Evolutionary conservation across 2,888 invertebrate genomes (phyloP).

Genomic region (Encarsia formosa): DNA sequence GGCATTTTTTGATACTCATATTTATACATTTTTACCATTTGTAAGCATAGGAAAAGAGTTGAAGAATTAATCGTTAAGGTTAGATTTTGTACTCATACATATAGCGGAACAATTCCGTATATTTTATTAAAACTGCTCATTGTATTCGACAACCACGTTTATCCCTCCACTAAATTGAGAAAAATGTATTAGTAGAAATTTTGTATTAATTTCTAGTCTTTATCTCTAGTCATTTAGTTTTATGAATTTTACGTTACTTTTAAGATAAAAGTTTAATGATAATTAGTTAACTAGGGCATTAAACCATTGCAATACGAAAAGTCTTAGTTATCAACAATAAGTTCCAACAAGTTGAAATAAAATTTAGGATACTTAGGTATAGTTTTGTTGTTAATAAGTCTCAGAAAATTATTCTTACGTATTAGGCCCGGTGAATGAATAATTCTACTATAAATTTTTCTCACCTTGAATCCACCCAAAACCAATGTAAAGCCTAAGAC

Average conservation of each 20-base stretch:
- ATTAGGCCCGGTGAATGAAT: no score
- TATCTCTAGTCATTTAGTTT: no score
- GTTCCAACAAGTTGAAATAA: no score
- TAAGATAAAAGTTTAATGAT: no score
- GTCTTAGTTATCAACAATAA: no score
- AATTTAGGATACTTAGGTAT: no score
- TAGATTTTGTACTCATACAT: conserved; percentile 22
- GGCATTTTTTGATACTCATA: conserved; percentile 42
- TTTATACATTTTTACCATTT: conserved; percentile 47
- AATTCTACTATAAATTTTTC: conserved; percentile 4
- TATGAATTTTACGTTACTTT: no score
- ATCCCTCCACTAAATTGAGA: conserved; percentile 9
- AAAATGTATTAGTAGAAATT: neutral
- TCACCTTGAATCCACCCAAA: neutral
- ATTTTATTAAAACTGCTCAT: conserved; percentile 17
- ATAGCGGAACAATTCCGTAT: conserved; percentile 14
- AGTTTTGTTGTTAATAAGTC: no score
- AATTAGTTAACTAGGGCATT: no score
- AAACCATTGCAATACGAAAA: no score
- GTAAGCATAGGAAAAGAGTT: conserved; percentile 33
- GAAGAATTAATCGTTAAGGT: conserved; percentile 2
- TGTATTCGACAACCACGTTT: conserved; percentile 6
- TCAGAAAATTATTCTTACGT: no score
- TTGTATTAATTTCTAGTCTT: neutral
- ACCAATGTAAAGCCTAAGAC: neutral